A percentile compares a stretch with the other conserved stretches of the same genome.
Conservation (phyloP, 2,113 vertebrate species). For the Clupea harengus region DNA sequence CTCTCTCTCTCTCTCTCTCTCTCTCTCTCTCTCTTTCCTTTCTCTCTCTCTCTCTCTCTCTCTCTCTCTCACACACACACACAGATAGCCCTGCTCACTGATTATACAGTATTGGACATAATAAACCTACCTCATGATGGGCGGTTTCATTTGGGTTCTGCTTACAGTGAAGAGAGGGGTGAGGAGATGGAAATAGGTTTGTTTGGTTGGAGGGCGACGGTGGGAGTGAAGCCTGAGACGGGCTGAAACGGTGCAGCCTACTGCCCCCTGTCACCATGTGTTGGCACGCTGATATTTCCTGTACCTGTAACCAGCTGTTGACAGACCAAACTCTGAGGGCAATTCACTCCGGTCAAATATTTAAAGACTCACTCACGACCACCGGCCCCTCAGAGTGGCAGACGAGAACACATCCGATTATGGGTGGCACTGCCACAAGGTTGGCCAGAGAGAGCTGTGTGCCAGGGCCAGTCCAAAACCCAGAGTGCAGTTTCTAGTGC, state of each 20-base stretch:
- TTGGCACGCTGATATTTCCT: neutral
- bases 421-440: neutral
- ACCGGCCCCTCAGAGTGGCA: neutral
- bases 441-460: neutral
- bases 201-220: neutral
- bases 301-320: conserved; percentile 14
- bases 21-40: neutral
- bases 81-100: neutral
- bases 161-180: neutral
- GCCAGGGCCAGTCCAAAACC: neutral
- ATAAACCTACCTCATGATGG: neutral
- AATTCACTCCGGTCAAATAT: neutral
- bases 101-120: neutral
- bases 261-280: neutral
- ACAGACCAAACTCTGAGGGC: conserved; percentile 2
- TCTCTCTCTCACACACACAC: neutral
- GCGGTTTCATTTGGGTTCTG: neutral
- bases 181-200: neutral
- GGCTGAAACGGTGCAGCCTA: neutral
- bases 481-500: neutral
- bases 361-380: neutral
- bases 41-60: no score
- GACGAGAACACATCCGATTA: neutral
- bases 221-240: neutral
- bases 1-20: neutral